These are phyloP conservation scores for Brienomyrus longianalis DNA, from an alignment of 2,113 vertebrate genomes.

Conservation along the genomic window DNA sequence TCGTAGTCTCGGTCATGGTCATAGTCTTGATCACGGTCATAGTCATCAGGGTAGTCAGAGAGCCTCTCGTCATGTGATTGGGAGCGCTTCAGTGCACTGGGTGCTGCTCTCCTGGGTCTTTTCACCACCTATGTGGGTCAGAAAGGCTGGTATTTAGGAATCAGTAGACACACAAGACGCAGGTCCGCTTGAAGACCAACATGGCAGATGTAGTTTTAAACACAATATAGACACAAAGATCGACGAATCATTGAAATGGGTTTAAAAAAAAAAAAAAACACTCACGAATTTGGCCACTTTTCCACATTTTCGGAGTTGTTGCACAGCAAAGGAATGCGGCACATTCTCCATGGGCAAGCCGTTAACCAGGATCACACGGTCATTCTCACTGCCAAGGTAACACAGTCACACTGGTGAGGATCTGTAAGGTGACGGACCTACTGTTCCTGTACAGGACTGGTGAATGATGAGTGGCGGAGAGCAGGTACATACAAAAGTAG, in stretches of 20 bases:
- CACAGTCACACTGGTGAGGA: background rate
- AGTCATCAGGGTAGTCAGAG: conserved; percentile 71
- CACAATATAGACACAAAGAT: background rate
- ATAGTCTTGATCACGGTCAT: conserved; percentile 60
- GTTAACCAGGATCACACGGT: conserved; percentile 85
- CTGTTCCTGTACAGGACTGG: background rate
- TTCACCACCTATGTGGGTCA: conserved; percentile 73
- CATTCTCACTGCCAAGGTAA: conserved; percentile 72
- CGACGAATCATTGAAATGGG: background rate
- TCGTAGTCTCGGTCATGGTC: conserved; percentile 69
- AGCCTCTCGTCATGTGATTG: conserved; percentile 66
- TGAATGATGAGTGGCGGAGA: background rate
- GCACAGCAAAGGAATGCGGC: conserved; percentile 83
- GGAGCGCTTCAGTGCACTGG: conserved; percentile 55
- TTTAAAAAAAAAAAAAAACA: conserved; percentile 24
- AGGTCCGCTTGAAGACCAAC: background rate
- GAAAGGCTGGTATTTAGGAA: background rate
- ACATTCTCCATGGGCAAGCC: conserved; percentile 83
- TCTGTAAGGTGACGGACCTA: background rate
- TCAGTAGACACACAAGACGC: too few relatives aligned
- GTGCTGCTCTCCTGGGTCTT: conserved; percentile 73
- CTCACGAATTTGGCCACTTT: conserved; percentile 93
- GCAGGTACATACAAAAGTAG: conserved; percentile 75
- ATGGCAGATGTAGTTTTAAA: background rate
- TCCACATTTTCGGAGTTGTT: conserved; percentile 91